Evolutionary conservation across 2,888 invertebrate species (phyloP).

Genomic region (Dicranocentrus wangi): DNA sequence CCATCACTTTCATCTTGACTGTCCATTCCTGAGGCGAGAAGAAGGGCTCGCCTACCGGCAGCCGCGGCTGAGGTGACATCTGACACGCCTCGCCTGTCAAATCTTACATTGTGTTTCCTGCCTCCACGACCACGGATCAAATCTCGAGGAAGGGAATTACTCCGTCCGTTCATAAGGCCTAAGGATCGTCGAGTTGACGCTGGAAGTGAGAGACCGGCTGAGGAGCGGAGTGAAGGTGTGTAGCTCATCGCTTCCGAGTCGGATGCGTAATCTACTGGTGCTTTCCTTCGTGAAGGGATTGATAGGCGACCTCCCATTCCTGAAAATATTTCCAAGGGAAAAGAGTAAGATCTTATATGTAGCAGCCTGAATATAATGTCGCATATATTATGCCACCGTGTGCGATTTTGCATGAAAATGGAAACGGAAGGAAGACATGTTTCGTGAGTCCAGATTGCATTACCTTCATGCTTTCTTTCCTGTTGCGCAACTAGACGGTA

Average conservation of each 20-base stretch:
- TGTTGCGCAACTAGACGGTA: no score
- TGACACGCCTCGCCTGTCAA: slow-evolving; percentile 72
- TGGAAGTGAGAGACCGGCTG: slow-evolving; percentile 80
- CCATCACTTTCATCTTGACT: slow-evolving; percentile 86
- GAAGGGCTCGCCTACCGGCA: slow-evolving; percentile 77
- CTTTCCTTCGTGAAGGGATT: slow-evolving; percentile 69
- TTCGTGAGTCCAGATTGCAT: no score
- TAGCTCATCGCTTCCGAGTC: slow-evolving; percentile 83
- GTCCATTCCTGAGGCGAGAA: slow-evolving; percentile 76
- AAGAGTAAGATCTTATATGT: no score
- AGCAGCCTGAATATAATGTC: no score
- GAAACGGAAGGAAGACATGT: no score
- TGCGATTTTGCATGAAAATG: no score
- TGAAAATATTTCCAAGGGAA: slow-evolving; percentile 10
- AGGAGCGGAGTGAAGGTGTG: slow-evolving; percentile 71
- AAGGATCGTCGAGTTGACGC: slow-evolving; percentile 78
- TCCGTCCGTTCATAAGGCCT: slow-evolving; percentile 74
- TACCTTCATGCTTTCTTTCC: no score
- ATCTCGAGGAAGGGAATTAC: slow-evolving; percentile 75
- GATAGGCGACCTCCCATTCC: slow-evolving; percentile 69
- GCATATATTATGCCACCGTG: no score
- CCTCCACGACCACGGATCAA: slow-evolving; percentile 74
- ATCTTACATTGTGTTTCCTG: slow-evolving; percentile 73
- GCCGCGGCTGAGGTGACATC: slow-evolving; percentile 71
- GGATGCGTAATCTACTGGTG: slow-evolving; percentile 92